These are phyloP conservation scores for Conus canariensis DNA, from an alignment of 2,888 invertebrate genomes.

Conservation along the genomic window DNA sequence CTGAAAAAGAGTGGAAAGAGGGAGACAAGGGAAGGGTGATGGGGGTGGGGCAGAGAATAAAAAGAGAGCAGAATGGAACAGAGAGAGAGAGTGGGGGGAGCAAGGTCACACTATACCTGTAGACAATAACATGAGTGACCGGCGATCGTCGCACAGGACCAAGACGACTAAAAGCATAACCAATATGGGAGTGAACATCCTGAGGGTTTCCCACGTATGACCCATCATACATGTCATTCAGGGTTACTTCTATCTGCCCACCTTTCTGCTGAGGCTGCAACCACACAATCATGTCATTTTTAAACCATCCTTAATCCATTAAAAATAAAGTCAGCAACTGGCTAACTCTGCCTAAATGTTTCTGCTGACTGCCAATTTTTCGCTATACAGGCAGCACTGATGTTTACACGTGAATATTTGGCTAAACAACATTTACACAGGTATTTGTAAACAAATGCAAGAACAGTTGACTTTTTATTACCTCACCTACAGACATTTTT, in stretches of 20 bases:
- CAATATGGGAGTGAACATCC: constrained; percentile 79
- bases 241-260: constrained; percentile 95
- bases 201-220: constrained; percentile 94
- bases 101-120: constrained; percentile 79
- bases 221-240: constrained; percentile 96
- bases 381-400: too few species aligned
- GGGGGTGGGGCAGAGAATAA: too few species aligned
- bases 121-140: constrained; percentile 89
- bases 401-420: too few species aligned
- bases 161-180: constrained; percentile 84
- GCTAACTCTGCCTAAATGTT: too few species aligned
- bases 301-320: too few species aligned
- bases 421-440: too few species aligned
- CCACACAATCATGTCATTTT: background rate
- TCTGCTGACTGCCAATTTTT: too few species aligned
- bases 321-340: too few species aligned
- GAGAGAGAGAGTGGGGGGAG: background rate
- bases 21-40: background rate
- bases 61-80: background rate
- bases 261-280: constrained; percentile 80
- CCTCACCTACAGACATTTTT: too few species aligned
- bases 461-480: too few species aligned
- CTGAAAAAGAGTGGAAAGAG: background rate
- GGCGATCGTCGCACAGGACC: constrained; percentile 87
- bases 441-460: too few species aligned